Percentiles rank a stretch among this genome's conserved stretches.
Conservation (phyloP, 2,113 vertebrate species). For the Dromaius novaehollandiae region DNA sequence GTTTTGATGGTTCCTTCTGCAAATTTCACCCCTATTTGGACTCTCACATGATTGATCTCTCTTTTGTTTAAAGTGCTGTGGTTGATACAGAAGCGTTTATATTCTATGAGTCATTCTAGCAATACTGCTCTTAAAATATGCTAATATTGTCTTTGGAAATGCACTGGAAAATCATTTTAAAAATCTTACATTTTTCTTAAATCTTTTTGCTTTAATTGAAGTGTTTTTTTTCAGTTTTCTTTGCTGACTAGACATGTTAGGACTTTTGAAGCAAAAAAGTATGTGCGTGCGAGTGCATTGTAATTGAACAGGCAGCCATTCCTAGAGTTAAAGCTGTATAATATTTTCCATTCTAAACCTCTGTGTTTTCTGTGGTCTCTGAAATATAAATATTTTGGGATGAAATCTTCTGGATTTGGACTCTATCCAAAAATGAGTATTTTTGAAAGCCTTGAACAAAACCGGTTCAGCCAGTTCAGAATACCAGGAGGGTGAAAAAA, state of each 20-base stretch:
- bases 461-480: conserved; percentile 34
- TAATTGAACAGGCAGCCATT: conserved; percentile 19
- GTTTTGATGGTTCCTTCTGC: not conserved
- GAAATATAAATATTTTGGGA: conserved; percentile 55
- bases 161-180: not conserved
- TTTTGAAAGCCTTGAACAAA: conserved; percentile 39
- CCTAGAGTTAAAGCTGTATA: not conserved
- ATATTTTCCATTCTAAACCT: conserved; percentile 46
- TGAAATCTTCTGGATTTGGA: conserved; percentile 22
- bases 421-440: conserved; percentile 47
- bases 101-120: conserved; percentile 7
- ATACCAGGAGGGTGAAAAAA: not conserved
- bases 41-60: conserved; percentile 12
- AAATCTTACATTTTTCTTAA: conserved; percentile 49
- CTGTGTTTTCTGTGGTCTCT: conserved; percentile 43
- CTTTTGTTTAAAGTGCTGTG: conserved; percentile 21
- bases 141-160: conserved; percentile 68
- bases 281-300: not conserved
- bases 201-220: conserved; percentile 24
- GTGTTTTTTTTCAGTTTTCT: not conserved
- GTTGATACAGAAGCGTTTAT: not conserved
- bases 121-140: conserved; percentile 27
- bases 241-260: conserved; percentile 28
- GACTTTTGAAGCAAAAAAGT: conserved; percentile 40
- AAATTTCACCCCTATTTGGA: conserved; percentile 18